Evolutionary conservation across 2,888 invertebrate genomes (phyloP).

Genomic region (Rosalia funebris): DNA sequence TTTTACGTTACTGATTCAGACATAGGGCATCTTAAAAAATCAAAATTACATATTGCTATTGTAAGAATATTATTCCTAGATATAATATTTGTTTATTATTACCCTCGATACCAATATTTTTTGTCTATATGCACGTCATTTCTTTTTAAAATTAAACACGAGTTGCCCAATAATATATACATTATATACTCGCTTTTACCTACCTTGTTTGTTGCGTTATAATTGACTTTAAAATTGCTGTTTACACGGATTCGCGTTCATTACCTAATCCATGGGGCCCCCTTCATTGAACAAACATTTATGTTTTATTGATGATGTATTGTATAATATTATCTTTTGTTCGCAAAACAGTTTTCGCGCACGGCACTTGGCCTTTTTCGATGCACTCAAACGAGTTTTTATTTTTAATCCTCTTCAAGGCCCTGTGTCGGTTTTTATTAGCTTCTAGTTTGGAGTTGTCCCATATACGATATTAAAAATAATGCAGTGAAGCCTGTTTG

Average conservation of each 20-base stretch:
- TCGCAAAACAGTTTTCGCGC: not conserved
- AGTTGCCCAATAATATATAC: no score
- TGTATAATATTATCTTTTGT: not conserved
- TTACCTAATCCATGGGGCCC: not conserved
- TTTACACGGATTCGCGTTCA: not conserved
- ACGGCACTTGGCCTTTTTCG: no score
- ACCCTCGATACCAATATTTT: no score
- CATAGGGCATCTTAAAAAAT: no score
- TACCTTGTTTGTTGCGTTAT: no score
- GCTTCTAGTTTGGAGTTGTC: not conserved
- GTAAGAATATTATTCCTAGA: no score
- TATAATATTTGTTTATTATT: no score
- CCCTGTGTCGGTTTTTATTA: not conserved
- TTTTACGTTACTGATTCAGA: no score
- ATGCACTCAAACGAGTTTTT: not conserved
- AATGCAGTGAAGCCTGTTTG: not conserved
- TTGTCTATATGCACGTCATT: no score
- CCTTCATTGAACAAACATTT: not conserved
- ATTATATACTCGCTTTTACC: no score
- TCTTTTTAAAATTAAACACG: no score
- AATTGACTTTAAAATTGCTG: not conserved
- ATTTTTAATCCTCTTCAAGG: not conserved
- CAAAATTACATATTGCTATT: no score
- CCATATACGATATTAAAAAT: not conserved
- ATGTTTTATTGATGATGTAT: not conserved